Base-by-base conservation (phyloP, 37 sponge, comb jelly and placozoan genomes). In the Haliclona indistincta region DNA sequence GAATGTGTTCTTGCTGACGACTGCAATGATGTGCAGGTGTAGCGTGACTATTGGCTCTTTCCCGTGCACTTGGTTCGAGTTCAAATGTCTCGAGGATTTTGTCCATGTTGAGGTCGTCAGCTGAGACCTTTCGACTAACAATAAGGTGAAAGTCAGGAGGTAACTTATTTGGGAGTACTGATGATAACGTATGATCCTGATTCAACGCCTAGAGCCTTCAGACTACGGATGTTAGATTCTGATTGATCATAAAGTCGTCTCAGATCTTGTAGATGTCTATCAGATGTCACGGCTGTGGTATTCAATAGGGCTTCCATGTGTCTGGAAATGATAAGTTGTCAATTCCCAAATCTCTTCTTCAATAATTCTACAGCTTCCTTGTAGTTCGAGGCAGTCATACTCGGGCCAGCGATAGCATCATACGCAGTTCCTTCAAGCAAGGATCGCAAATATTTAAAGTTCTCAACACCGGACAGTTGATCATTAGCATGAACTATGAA, bases 301-400 rank as follows among this genome's bases (percentile, higher is more conserved):
- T 38, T 41, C 64, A 72, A 19, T 17, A 81, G 38, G 33, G 54
- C 26, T 25, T 81, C 81, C 81, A 81, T 81, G 26, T 81, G 81
- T 40, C 40, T 62, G 20, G 61, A 44, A 26, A 68, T 79, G 35
- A 81, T 63, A 37, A 60, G 38, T 62, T 69, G 63, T 41, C 42
- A 72, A 55, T 81, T 81, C 41, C 81, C 73, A 63, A 81, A 71
- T 11, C 81, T 49, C 64, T 72, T 62, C 19, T 22, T 28, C 26
- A 81, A 54, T 29, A 63, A 63, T 15, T 60, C 64, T 4, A 81
- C 11, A 0, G 81, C 81, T 63, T 47, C 65, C 2, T 19, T n/a
- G 34, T 79, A 79, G 25, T 79, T 79, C 37, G 49, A 70, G 0
- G 71, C 35, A 42, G 70, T 39, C 29, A 70, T 35, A n/a, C 71